A percentile compares a stretch with the other conserved stretches of the same genome.
Conservation (phyloP, 2,797 vertebrate genomes). For the Takifugu rubripes region DNA sequence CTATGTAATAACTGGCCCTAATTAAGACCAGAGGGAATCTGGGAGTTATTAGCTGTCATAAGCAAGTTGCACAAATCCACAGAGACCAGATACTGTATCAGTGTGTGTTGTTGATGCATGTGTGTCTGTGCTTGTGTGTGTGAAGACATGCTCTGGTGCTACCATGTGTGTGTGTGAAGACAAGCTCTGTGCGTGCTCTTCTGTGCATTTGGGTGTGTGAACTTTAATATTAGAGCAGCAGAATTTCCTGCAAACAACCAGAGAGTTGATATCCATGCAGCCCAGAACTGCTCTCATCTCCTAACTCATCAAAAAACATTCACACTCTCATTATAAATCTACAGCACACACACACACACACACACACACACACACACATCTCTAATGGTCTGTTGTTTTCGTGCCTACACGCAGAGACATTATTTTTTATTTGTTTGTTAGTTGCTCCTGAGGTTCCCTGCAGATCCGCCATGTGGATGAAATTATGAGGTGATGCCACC, state of each 20-base stretch:
- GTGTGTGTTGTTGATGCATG: constrained; percentile 20
- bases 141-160: constrained; percentile 3
- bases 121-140: constrained; percentile 16
- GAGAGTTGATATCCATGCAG: constrained; percentile 60
- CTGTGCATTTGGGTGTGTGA: constrained; percentile 1
- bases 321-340: constrained; percentile 54
- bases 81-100: constrained; percentile 40
- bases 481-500: no score
- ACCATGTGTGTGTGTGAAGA: neutral
- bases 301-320: constrained; percentile 63
- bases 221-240: constrained; percentile 26
- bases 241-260: constrained; percentile 48
- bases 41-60: constrained; percentile 76
- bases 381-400: neutral
- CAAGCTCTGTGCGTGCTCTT: neutral
- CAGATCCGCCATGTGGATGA: no score
- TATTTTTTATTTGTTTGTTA: no score
- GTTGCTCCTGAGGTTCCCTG: no score
- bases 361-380: neutral
- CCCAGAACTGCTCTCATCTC: constrained; percentile 53
- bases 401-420: no score
- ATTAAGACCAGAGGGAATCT: constrained; percentile 71
- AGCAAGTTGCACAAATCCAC: constrained; percentile 66
- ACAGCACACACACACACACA: constrained; percentile 20
- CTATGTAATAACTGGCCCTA: constrained; percentile 66